Conservation (phyloP, 1,140 invertebrate species). For the Helicoverpa zea region DNA sequence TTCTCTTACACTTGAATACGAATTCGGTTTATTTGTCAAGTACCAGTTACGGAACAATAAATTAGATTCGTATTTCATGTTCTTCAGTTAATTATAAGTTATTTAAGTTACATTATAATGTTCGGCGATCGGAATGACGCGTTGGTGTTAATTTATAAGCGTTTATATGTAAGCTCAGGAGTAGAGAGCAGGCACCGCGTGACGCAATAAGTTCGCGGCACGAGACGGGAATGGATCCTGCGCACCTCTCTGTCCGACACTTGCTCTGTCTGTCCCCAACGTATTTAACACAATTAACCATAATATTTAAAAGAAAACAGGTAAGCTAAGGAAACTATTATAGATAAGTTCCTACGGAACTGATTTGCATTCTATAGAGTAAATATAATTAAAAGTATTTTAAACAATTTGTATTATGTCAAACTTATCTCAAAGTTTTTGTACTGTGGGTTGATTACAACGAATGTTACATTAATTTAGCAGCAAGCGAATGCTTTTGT, state of each 20-base stretch:
- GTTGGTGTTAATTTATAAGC: slow-evolving; percentile 14
- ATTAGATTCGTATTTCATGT: not conserved
- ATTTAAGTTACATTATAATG: not conserved
- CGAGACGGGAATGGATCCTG: slow-evolving; percentile 1
- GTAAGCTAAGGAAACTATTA: slow-evolving; percentile 72
- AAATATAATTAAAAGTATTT: slow-evolving; percentile 67
- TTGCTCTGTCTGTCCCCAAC: slow-evolving; percentile 57
- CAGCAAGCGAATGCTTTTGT: not conserved
- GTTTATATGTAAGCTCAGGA: not conserved
- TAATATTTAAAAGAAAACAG: slow-evolving; percentile 75
- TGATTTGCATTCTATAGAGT: slow-evolving; percentile 83
- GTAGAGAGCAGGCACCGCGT: not conserved
- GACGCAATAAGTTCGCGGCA: not conserved
- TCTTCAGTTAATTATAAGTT: not conserved
- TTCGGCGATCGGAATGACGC: not conserved
- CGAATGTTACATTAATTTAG: slow-evolving; percentile 68
- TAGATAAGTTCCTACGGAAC: slow-evolving; percentile 80
- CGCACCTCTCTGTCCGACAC: slow-evolving; percentile 63
- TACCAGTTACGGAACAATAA: not conserved
- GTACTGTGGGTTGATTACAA: slow-evolving; percentile 77
- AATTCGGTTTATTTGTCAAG: not conserved
- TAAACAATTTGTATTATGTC: slow-evolving; percentile 34
- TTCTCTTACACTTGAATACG: not conserved
- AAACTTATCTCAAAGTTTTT: slow-evolving; percentile 50
- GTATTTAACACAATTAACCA: slow-evolving; percentile 2